phyloP scores from a whole-genome alignment of 2,797 vertebrate species.

The Enteromius argenteus region DNA sequence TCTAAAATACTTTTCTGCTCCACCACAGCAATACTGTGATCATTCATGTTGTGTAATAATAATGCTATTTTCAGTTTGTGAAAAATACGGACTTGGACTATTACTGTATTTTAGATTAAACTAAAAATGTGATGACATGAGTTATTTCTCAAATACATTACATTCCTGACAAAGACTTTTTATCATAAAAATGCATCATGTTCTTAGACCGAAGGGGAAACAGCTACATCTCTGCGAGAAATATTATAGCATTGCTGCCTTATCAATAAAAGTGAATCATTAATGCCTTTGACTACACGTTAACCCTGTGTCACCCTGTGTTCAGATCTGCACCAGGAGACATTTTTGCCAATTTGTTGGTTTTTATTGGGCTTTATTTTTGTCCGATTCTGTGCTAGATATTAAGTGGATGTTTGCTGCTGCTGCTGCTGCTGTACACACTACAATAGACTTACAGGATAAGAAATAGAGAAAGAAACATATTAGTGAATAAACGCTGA shows the following conservation, averaged over 20 bases:
- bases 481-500: conserved; percentile 30
- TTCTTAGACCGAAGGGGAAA: not conserved
- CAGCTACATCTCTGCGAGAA: not conserved
- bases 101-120: not conserved
- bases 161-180: conserved; percentile 3
- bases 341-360: not conserved
- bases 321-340: conserved; percentile 8
- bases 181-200: not conserved
- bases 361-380: conserved; percentile 1
- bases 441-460: not conserved
- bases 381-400: conserved; percentile 2
- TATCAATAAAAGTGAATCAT: conserved; percentile 27
- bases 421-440: conserved; percentile 31
- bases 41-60: not conserved
- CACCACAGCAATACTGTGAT: not conserved
- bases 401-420: conserved; percentile 15
- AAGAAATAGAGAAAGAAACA: not conserved
- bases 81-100: not conserved
- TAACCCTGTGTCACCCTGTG: not conserved
- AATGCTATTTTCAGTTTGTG: not conserved
- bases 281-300: not conserved
- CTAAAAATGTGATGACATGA: not conserved
- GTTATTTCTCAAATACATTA: not conserved
- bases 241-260: not conserved
- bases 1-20: not conserved